phyloP scores from a whole-genome alignment of 2,888 invertebrate species.

The Philereme vetulata region DNA sequence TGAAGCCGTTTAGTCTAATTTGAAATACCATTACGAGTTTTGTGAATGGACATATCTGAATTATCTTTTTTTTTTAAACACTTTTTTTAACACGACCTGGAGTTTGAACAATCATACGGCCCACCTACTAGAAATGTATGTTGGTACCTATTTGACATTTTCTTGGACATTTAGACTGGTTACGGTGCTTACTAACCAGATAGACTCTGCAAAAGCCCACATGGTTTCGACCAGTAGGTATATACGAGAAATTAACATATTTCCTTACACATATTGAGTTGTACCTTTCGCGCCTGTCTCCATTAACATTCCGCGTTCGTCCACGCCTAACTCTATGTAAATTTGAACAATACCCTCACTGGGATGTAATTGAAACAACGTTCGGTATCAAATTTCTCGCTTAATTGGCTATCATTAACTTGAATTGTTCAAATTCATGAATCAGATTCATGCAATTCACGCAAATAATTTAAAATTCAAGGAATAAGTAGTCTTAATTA shows the following conservation, averaged over 20 bases:
- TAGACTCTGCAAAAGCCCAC: background rate
- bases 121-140: too few relatives aligned
- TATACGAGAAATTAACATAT: slow-evolving; percentile 17
- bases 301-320: slow-evolving; percentile 35
- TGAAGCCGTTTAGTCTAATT: slow-evolving; percentile 48
- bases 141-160: too few relatives aligned
- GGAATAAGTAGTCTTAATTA: background rate
- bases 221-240: background rate
- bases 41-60: slow-evolving; percentile 35
- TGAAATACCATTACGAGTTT: slow-evolving; percentile 42
- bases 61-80: slow-evolving; percentile 21
- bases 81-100: too few relatives aligned
- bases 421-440: slow-evolving; percentile 16
- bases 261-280: slow-evolving; percentile 33
- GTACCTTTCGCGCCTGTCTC: slow-evolving; percentile 19
- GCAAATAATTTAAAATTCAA: background rate
- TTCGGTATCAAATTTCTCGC: slow-evolving; percentile 28
- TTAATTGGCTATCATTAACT: slow-evolving; percentile 28
- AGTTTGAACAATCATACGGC: too few relatives aligned
- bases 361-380: slow-evolving; percentile 39
- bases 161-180: too few relatives aligned
- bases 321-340: slow-evolving; percentile 41
- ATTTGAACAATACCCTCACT: slow-evolving; percentile 42
- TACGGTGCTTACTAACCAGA: too few relatives aligned
- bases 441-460: slow-evolving; percentile 1